Percentiles rank a stretch among this genome's conserved stretches.
Conservation (phyloP, 2,113 vertebrate genomes). For the Zosterops lateralis region DNA sequence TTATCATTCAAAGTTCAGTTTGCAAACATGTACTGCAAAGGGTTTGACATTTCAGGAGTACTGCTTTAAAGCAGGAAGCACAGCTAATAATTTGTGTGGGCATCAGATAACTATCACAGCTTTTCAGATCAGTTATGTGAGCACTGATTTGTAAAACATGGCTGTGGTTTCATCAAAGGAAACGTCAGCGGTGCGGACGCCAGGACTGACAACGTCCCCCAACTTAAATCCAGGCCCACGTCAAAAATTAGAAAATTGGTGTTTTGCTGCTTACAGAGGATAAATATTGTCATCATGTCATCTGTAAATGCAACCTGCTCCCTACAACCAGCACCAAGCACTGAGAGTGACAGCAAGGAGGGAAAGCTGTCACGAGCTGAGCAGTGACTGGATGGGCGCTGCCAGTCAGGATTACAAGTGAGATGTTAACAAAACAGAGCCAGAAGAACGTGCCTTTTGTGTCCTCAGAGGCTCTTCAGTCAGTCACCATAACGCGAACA, state of each 20-base stretch:
- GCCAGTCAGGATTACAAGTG: neutral
- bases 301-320: neutral
- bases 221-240: neutral
- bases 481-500: neutral
- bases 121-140: neutral
- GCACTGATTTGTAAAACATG: neutral
- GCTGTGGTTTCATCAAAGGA: neutral
- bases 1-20: conserved; percentile 47
- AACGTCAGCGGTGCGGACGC: neutral
- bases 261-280: neutral
- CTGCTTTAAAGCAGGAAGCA: neutral
- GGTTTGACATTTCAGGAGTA: conserved; percentile 37
- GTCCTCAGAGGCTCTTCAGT: neutral
- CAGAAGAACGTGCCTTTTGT: neutral
- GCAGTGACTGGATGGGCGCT: neutral
- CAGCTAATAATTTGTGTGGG: conserved; percentile 45
- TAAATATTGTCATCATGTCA: neutral
- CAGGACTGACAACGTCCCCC: neutral
- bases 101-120: neutral
- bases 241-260: neutral
- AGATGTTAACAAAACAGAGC: neutral
- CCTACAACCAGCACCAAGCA: neutral
- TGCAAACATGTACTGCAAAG: conserved; percentile 11
- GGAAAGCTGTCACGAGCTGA: neutral
- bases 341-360: neutral